Base-by-base conservation (phyloP, 2,888 invertebrate genomes). In the Limnephilus rhombicus region DNA sequence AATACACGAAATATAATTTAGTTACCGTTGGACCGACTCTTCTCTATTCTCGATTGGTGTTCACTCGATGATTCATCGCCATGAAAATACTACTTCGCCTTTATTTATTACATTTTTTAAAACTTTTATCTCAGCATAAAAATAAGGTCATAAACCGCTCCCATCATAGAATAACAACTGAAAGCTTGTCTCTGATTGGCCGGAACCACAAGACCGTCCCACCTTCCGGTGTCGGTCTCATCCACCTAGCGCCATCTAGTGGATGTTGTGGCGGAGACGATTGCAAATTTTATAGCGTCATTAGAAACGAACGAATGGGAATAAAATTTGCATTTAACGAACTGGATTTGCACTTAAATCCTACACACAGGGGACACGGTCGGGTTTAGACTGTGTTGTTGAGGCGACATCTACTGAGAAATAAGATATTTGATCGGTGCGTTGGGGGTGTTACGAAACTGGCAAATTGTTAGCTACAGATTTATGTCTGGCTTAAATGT, bases 281-380 rank as follows among this genome's bases (percentile, higher is more conserved):
- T 93, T 93, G 93, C 93, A 92, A 93, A 93, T 93, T 93, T 93
- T 92, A 93, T 93, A 49, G 91, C 90, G 92, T 93, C 93, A 92
- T 93, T 93, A 93, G 92, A 92, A 86, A 90, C 91, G 89, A 88
- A 90, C 89, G 91, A 91, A 93, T 89, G 92, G 92, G 92, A 90
- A 91, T 90, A 88, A 90, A 93, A 93, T 93, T 93, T 93, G 91
- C 93, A 93, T 93, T 86, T 91, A 92, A 92, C 93, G 93, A 92
- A 91, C 80, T 80, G 92, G 91, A 93, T 93, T 93, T 93, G 93
- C 93, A 93, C 93, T 93, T 92, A 93, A 92, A 92, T 88, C 53
- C 92, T 45, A 92, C 92, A 90, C 91, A 80, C 49, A 41, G 91
- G 92, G 92, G 92, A 92, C 87, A 83, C 80, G 12, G n/a, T 11